Evolutionary conservation across 2,888 invertebrate genomes (phyloP).

Genomic region (Cecidostiba fungosa): DNA sequence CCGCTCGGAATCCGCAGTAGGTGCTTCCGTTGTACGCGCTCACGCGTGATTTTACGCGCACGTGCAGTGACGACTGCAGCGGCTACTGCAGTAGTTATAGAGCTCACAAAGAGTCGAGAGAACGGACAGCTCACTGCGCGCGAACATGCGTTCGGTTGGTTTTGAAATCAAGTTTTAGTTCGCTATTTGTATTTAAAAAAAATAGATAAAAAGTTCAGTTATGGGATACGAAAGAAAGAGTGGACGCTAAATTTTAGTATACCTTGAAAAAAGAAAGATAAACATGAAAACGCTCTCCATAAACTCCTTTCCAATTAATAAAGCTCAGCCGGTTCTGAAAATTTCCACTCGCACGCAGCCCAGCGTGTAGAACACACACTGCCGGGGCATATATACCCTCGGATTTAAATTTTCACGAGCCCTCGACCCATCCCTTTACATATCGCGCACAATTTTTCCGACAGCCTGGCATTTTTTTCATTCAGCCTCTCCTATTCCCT

Average conservation of each 20-base stretch:
- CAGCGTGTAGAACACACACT: not conserved
- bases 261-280: not conserved
- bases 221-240: too few relatives aligned
- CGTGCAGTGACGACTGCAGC: not conserved
- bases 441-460: constrained; percentile 63
- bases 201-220: not conserved
- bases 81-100: not conserved
- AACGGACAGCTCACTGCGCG: not conserved
- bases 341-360: not conserved
- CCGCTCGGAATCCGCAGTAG: not conserved
- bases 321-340: not conserved
- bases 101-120: not conserved
- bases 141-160: not conserved
- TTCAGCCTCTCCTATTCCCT: not conserved
- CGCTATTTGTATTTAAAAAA: not conserved
- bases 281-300: not conserved
- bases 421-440: not conserved
- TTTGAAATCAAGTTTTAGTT: not conserved
- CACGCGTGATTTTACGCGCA: constrained; percentile 3
- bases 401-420: not conserved
- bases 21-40: constrained; percentile 25
- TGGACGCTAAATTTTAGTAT: not conserved
- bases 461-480: constrained; percentile 55
- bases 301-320: not conserved
- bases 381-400: not conserved